Evolutionary conservation across 2,888 invertebrate species (phyloP), one percentile per base, ranked within the genome.

Genomic region (Chironomus riparius): DNA sequence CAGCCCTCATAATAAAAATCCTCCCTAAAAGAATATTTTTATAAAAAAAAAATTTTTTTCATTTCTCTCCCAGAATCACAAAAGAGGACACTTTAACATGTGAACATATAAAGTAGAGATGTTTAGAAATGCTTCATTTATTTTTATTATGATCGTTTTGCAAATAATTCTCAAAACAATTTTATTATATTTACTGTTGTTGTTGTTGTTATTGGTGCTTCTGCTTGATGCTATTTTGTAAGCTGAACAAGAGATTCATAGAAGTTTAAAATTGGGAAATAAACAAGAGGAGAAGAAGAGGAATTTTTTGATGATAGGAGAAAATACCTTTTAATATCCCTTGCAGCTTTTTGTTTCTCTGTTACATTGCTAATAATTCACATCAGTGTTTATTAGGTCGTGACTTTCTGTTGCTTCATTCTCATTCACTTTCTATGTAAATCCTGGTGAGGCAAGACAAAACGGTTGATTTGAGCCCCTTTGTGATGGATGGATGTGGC

Each of bases 361-460:
- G 38, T 38, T 38, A 38, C 38, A 56, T 47, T 62, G 62, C 72
- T 73, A 73, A 73, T 73, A 73, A 73, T 73, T 73, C 72, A 62
- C 71, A 71, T 71, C 56, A 71, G 18, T 73, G 72, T 73, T 73
- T 73, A 73, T 73, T 73, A 73, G 72, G 72, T 73, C 72, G 72
- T 73, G 72, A 73, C 62, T 73, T 73, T 24, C 13, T 24, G 38
- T 38, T 38, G 38, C 56, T 56, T 56, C 56, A 15, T 6, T 15
- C 56, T 1, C 18, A 56, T 13, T 69, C 13, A n/a, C 12, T 69
- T 18, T 38, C n/a, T 3, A 73, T 38, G 61, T 24, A 73, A 73
- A 73, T 73, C 72, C 72, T 47, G 22, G 47, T 7, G 48, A n/a
- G 15, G 18, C 13, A 18, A 22, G 2, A 65, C 1, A 18, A 21